Evolutionary conservation across 1,140 invertebrate species (phyloP).

Genomic region (Trichomalopsis sarcophagae): DNA sequence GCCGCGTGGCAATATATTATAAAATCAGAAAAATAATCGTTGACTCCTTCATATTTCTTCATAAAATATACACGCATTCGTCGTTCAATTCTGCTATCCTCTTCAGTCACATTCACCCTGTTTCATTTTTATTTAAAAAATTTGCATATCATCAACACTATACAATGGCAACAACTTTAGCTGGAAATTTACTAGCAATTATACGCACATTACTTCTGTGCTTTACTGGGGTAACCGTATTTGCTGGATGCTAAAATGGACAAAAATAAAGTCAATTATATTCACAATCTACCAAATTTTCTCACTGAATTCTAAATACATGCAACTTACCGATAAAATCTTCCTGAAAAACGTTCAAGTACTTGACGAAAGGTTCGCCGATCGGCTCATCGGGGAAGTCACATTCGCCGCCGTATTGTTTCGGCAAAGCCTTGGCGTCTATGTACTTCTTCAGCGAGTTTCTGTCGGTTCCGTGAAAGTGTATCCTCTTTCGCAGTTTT

Average conservation of each 20-base stretch:
- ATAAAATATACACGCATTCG: background rate
- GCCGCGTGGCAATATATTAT: background rate
- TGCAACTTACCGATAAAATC: slow-evolving; percentile 74
- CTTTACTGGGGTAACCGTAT: slow-evolving; percentile 49
- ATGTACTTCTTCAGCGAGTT: slow-evolving; percentile 80
- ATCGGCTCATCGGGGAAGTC: slow-evolving; percentile 73
- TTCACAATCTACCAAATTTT: background rate
- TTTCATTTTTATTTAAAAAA: background rate
- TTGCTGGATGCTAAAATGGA: slow-evolving; percentile 50
- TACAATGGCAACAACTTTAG: background rate
- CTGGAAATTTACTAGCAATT: background rate
- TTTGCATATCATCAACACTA: background rate
- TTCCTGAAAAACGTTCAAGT: slow-evolving; percentile 75
- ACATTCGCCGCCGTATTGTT: slow-evolving; percentile 81
- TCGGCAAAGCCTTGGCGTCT: slow-evolving; percentile 79
- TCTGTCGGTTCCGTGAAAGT: slow-evolving; percentile 85
- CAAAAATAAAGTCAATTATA: background rate
- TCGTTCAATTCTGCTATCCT: background rate
- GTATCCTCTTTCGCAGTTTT: slow-evolving; percentile 78
- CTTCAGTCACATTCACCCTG: background rate
- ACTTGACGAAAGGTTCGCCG: slow-evolving; percentile 74
- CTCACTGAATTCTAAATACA: too few species aligned
- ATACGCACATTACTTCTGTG: background rate
- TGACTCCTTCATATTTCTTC: background rate
- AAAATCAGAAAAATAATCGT: background rate